These are phyloP conservation scores for Caenorhabditis brenneri DNA, from an alignment of 1,140 invertebrate genomes.

Conservation along the genomic window DNA sequence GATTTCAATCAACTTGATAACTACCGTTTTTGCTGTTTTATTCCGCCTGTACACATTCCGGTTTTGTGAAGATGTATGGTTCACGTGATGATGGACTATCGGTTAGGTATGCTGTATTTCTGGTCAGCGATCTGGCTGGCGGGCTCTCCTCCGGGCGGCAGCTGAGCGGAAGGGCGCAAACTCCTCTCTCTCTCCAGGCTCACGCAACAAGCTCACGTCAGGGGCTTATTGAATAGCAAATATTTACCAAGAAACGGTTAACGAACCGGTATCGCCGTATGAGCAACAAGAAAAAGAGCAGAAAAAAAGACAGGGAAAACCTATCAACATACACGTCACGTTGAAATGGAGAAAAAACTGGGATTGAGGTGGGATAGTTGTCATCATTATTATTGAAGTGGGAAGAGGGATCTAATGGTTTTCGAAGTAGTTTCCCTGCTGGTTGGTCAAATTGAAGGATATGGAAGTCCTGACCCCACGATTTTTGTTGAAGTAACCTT, in stretches of 20 bases:
- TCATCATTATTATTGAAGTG: no score
- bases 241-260: constrained; percentile 39
- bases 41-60: background rate
- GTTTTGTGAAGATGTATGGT: background rate
- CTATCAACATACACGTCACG: constrained; percentile 35
- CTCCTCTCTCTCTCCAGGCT: constrained; percentile 15
- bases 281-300: background rate
- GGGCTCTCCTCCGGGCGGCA: background rate
- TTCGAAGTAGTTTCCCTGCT: no score
- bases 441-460: no score
- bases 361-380: no score
- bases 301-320: background rate
- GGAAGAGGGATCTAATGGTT: no score
- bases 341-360: background rate
- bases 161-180: background rate
- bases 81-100: background rate
- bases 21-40: background rate
- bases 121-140: background rate
- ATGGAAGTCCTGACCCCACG: no score
- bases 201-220: constrained; percentile 39
- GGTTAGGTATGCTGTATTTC: background rate
- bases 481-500: no score
- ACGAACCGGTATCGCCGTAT: background rate
- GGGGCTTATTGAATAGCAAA: constrained; percentile 37
- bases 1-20: constrained; percentile 20